phyloP scores from a whole-genome alignment of 2,888 invertebrate species.

The Sabatieria punctata region DNA sequence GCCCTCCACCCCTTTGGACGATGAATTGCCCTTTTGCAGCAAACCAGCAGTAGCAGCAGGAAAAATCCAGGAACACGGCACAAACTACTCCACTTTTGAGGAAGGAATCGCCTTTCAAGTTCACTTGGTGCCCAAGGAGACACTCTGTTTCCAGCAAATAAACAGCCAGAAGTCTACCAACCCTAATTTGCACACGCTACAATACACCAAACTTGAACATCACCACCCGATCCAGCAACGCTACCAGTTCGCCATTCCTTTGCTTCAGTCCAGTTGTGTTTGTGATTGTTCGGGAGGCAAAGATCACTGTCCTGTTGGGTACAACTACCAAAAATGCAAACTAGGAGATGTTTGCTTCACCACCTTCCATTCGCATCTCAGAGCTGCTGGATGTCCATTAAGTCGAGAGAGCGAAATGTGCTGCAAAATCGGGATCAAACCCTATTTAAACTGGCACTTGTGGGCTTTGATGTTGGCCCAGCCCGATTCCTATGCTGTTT shows the following conservation, averaged over 20 bases:
- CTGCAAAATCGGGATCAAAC: neutral
- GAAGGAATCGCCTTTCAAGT: too few relatives aligned
- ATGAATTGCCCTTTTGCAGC: too few relatives aligned
- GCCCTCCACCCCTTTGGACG: too few relatives aligned
- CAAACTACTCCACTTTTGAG: too few relatives aligned
- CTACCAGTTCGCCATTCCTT: neutral
- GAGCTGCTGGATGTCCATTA: neutral
- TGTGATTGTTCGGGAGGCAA: neutral
- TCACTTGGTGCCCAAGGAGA: too few relatives aligned
- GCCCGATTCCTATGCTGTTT: neutral
- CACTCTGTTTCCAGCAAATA: too few relatives aligned
- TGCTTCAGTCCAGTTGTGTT: neutral
- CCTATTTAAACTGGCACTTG: neutral
- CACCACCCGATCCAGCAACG: neutral
- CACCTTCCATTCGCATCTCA: neutral
- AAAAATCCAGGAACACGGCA: too few relatives aligned
- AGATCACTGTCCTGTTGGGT: neutral
- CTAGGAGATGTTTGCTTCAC: neutral
- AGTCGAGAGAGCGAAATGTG: neutral
- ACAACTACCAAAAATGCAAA: neutral
- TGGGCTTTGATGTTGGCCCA: neutral
- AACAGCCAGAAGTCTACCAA: too few relatives aligned
- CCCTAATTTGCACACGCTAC: neutral
- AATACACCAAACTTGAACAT: neutral
- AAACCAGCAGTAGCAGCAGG: too few relatives aligned